A percentile compares a stretch with the other conserved stretches of the same genome.
Conservation (phyloP, 1,140 invertebrate genomes). For the Stegodyphus dumicola region DNA sequence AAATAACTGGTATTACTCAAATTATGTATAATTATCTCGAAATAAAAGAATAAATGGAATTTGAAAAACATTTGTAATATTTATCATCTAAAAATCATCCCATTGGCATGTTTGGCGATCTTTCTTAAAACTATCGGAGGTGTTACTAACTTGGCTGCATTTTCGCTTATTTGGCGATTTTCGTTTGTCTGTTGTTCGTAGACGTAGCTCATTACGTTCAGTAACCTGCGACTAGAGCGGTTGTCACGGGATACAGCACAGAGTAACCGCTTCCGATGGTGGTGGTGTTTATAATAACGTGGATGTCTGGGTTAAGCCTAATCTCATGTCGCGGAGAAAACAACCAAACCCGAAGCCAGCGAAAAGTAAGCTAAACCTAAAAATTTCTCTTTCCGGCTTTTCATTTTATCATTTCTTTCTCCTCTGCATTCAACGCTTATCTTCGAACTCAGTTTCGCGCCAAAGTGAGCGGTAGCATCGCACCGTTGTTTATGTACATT, state of each 20-base stretch:
- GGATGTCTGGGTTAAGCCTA: slow-evolving; percentile 13
- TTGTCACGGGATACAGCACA: slow-evolving; percentile 36
- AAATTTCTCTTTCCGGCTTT: too few species aligned
- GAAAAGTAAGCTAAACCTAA: slow-evolving; percentile 20
- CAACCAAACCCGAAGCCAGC: slow-evolving; percentile 45
- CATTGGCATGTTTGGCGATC: too few species aligned
- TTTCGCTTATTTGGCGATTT: too few species aligned
- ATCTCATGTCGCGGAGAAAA: slow-evolving; percentile 49
- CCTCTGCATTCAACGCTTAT: not conserved
- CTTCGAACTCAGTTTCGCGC: not conserved
- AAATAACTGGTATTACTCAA: too few species aligned
- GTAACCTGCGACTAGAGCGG: not conserved
- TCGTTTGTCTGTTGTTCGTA: too few species aligned
- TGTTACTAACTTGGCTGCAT: too few species aligned
- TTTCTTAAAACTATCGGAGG: too few species aligned
- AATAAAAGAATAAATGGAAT: too few species aligned
- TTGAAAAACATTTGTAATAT: too few species aligned
- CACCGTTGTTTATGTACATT: not conserved
- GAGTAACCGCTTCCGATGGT: slow-evolving; percentile 16
- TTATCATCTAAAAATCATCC: too few species aligned
- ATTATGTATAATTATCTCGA: too few species aligned
- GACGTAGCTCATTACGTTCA: too few species aligned
- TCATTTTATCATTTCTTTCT: not conserved
- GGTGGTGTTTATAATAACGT: slow-evolving; percentile 10
- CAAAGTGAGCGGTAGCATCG: not conserved